Evolutionary conservation across 2,888 invertebrate species (phyloP).

Genomic region (Diogma glabrata): DNA sequence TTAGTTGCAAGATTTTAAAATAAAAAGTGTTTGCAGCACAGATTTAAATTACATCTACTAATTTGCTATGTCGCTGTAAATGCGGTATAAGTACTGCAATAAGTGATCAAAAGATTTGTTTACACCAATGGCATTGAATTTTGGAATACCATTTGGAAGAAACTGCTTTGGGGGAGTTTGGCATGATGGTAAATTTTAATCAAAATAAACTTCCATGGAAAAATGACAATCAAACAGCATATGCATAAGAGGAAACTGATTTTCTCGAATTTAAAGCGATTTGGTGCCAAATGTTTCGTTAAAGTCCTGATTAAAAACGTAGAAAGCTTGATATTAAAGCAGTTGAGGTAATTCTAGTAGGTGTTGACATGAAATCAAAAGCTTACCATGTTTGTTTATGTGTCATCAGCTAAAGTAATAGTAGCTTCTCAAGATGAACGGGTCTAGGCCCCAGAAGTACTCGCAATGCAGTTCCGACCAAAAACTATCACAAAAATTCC

Average conservation of each 20-base stretch:
- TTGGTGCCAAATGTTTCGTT: conserved; percentile 19
- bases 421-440: conserved; percentile 16
- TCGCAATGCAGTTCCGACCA: no score
- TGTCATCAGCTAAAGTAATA: conserved; percentile 13
- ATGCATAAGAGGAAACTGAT: conserved; percentile 15
- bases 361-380: conserved; percentile 19
- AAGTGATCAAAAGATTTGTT: no score
- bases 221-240: conserved; percentile 1
- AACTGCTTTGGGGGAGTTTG: conserved; percentile 18
- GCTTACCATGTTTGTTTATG: conserved; percentile 19
- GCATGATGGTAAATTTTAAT: neutral
- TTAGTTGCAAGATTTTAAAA: no score
- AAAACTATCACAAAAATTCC: no score
- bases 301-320: conserved; percentile 17
- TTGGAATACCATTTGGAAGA: conserved; percentile 19
- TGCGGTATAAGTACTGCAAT: no score
- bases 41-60: no score
- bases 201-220: neutral
- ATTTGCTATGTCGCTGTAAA: no score
- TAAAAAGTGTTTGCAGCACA: no score
- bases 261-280: conserved; percentile 9
- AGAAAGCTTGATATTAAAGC: conserved; percentile 18
- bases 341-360: conserved; percentile 19
- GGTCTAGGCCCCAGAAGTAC: no score
- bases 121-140: conserved; percentile 21